These are phyloP conservation scores for Aricia agestis DNA, from an alignment of 1,140 invertebrate species.

Conservation along the genomic window DNA sequence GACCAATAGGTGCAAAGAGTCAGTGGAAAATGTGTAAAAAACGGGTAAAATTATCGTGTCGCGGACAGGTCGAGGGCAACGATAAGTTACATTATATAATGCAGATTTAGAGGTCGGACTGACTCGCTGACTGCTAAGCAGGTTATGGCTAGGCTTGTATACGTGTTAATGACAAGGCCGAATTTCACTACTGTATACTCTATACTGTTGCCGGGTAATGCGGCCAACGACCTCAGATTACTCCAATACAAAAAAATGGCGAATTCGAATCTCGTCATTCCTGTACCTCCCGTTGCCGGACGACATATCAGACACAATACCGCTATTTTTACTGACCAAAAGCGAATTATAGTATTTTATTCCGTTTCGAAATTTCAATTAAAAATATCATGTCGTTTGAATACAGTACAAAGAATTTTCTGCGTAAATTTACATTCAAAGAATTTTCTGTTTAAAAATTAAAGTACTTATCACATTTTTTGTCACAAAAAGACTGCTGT, in stretches of 20 bases:
- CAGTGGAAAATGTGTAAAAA: too few relatives aligned
- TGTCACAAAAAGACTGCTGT: too few relatives aligned
- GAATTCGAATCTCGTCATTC: conserved; percentile 51
- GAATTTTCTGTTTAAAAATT: too few relatives aligned
- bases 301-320: conserved; percentile 47
- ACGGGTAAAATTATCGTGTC: too few relatives aligned
- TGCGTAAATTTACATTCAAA: too few relatives aligned
- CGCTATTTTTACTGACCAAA: conserved; percentile 60
- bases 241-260: conserved; percentile 46
- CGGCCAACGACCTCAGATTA: conserved; percentile 43
- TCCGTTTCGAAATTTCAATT: background rate
- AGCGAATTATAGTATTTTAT: conserved; percentile 13
- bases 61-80: too few relatives aligned
- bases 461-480: too few relatives aligned
- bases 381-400: background rate
- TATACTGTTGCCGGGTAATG: background rate
- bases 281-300: conserved; percentile 52
- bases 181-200: background rate
- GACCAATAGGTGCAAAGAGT: too few relatives aligned
- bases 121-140: too few relatives aligned
- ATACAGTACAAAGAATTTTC: background rate
- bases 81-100: too few relatives aligned
- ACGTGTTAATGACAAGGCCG: background rate
- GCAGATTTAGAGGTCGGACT: too few relatives aligned
- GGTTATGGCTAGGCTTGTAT: background rate